Evolutionary conservation across 2,888 invertebrate genomes (phyloP), one percentile per base, ranked within the genome.

Genomic region (Scaptomyza parva): DNA sequence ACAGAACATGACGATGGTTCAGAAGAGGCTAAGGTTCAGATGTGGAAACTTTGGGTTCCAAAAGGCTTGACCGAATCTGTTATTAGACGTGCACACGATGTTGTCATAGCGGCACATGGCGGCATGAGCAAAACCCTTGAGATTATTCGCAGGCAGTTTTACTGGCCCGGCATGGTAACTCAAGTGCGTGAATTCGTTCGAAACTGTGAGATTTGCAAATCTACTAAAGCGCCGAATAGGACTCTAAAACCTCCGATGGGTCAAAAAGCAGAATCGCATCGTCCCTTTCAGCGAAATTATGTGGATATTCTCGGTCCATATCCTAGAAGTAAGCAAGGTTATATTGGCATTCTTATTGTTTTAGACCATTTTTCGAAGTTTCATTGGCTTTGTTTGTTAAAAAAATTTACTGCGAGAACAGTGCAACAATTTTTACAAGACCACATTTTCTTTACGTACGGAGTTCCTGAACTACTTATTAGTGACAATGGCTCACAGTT

Each of bases 401-500:
- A 47, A 18, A 40, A 45, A 22, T 52, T 30, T 14, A 52, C 52
- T 20, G 18, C 41, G 0, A 28, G 28, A 9, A 11, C 11, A 20
- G n/a, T 39, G 9, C 17, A 39, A 18, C 9, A 11, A 33, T 33
- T 33, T 33, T 12, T 33, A 3, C 30, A 33, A 9, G 18, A 45
- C 11, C 45, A 45, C 2, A 45, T 45, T 28, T 28, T 45, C 28
- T 17, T 28, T n/a, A 11, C 8, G 14, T 52, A 41, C 14, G 52
- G 41, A n/a, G 52, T 41, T 3, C 41, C 30, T 8, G 52, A 30
- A 33, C n/a, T 33, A 9, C 6, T 52, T n/a, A 30, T 52, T 7
- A 33, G 41, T 22, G 41, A 52, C n/a, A 41, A 52, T 9, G 52
- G 41, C 2, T 52, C 30, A n/a, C n/a, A n/a, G n/a, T n/a, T n/a